Conservation (phyloP, 1,140 invertebrate species). For the Drosophila gunungcola region DNA sequence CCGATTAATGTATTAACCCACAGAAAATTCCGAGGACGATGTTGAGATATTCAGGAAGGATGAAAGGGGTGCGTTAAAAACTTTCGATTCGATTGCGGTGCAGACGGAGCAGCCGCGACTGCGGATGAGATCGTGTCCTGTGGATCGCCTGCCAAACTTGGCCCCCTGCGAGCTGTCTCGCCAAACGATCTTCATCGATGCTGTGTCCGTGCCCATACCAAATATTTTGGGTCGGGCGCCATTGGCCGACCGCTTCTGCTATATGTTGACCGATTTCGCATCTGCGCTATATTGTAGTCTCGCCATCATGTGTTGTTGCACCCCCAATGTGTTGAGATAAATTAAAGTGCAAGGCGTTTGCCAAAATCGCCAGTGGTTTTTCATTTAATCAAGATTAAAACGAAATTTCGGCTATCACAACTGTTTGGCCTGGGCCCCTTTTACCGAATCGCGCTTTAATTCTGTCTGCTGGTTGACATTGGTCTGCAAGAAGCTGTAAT, state of each 20-base stretch:
- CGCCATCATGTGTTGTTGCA: constrained; percentile 77
- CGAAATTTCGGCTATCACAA: constrained; percentile 5
- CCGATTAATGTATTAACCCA: neutral
- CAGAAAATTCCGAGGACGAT: constrained; percentile 70
- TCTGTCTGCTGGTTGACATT: constrained; percentile 24
- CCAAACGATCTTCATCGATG: constrained; percentile 63
- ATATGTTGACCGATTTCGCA: constrained; percentile 73
- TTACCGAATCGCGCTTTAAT: constrained; percentile 11
- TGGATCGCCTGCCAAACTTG: neutral
- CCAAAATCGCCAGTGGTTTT: neutral
- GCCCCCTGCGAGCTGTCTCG: constrained; percentile 57
- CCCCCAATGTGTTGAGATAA: constrained; percentile 74
- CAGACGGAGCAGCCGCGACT: constrained; percentile 67
- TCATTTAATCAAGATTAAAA: constrained; percentile 4
- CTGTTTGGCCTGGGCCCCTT: constrained; percentile 1
- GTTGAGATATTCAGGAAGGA: constrained; percentile 30
- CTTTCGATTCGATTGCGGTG: constrained; percentile 4
- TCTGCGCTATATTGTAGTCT: constrained; percentile 73
- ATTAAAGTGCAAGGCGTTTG: neutral
- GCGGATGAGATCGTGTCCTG: neutral
- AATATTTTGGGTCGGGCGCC: constrained; percentile 32
- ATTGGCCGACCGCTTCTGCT: constrained; percentile 67
- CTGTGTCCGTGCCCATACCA: constrained; percentile 33
- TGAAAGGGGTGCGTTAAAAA: neutral
- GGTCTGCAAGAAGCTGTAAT: constrained; percentile 42